Evolutionary conservation across 2,888 invertebrate genomes (phyloP).

Genomic region (Reticulitermes lucifugus): DNA sequence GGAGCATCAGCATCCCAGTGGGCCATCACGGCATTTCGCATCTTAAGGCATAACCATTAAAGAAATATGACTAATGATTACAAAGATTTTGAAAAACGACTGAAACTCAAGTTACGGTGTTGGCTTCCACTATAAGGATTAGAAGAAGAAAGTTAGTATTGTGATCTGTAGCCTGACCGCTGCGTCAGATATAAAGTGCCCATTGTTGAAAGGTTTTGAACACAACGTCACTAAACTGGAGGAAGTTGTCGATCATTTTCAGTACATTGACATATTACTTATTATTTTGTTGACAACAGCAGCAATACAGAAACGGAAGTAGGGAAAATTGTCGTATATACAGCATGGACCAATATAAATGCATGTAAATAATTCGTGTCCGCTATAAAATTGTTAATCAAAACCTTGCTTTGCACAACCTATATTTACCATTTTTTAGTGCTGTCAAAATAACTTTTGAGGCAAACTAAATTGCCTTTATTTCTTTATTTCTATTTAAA

Average conservation of each 20-base stretch:
- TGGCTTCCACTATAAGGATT: neutral
- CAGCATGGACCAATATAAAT: too few species aligned
- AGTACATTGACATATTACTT: neutral
- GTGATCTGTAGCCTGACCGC: neutral
- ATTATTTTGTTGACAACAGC: neutral
- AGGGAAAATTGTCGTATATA: too few species aligned
- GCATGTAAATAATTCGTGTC: too few species aligned
- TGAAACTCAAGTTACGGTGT: too few species aligned
- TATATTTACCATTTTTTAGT: too few species aligned
- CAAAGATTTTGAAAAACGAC: neutral
- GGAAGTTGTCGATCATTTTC: conserved; percentile 19
- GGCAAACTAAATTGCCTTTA: too few species aligned
- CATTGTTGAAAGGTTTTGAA: neutral
- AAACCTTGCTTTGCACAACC: too few species aligned
- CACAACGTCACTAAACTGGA: neutral
- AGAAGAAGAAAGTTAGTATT: neutral
- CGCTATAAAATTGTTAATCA: too few species aligned
- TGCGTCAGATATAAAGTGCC: neutral
- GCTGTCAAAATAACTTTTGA: too few species aligned
- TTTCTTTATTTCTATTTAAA: too few species aligned
- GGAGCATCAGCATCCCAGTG: neutral
- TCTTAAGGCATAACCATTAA: neutral
- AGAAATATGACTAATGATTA: neutral
- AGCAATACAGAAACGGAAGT: too few species aligned
- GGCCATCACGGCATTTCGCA: neutral